Conservation (phyloP, 1,140 invertebrate species). For the Pararge aegeria region DNA sequence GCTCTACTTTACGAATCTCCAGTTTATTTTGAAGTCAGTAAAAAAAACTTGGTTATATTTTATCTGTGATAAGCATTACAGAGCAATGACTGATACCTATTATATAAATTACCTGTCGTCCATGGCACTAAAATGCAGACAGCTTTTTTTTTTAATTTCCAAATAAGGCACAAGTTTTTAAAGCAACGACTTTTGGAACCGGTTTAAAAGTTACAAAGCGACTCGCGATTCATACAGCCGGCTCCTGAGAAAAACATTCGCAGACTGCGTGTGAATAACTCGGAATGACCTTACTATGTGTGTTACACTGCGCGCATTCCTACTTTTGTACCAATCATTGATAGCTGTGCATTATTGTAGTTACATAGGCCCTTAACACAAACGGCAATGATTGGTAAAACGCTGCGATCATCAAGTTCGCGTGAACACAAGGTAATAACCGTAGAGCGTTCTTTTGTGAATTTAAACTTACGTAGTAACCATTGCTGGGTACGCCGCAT, state of each 20-base stretch:
- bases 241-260: slow-evolving; percentile 41
- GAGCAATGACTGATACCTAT: slow-evolving; percentile 2
- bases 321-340: neutral
- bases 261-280: slow-evolving; percentile 31
- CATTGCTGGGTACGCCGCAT: too few species aligned
- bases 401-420: too few species aligned
- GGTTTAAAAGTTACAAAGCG: slow-evolving; percentile 12
- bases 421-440: too few species aligned
- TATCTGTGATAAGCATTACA: slow-evolving; percentile 7
- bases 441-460: too few species aligned
- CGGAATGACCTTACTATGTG: neutral
- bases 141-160: slow-evolving; percentile 17
- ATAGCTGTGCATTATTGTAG: neutral
- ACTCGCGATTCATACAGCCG: slow-evolving; percentile 42
- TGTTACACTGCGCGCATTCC: neutral
- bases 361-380: neutral
- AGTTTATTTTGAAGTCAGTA: too few species aligned
- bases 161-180: slow-evolving; percentile 16
- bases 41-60: too few species aligned
- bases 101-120: slow-evolving; percentile 30
- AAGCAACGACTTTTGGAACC: slow-evolving; percentile 13
- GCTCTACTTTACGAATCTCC: neutral
- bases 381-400: neutral
- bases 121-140: slow-evolving; percentile 15
- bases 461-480: too few species aligned